A percentile compares a stretch with the other conserved stretches of the same genome.
Conservation (phyloP, 2,113 vertebrate genomes). For the Acinonyx jubatus region DNA sequence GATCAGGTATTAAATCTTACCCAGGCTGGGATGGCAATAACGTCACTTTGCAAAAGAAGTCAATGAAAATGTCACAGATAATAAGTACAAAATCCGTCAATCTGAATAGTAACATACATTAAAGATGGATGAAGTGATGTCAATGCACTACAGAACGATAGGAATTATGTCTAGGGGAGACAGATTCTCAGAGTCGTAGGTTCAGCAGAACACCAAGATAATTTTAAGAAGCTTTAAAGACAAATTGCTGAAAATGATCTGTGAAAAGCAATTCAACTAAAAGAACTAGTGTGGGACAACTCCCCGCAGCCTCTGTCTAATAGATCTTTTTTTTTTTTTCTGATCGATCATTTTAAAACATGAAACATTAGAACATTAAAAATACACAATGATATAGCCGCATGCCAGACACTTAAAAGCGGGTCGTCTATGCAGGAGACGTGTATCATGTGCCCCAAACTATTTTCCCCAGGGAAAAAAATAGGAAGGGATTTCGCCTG, state of each 20-base stretch:
- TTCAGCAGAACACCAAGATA: not conserved
- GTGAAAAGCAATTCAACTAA: not conserved
- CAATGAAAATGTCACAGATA: conserved; percentile 52
- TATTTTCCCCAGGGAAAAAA: not conserved
- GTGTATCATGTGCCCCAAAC: not conserved
- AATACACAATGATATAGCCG: not conserved
- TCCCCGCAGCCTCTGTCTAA: not conserved
- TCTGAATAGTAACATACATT: not conserved
- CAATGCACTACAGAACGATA: not conserved
- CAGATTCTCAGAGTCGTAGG: not conserved
- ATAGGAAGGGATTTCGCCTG: not conserved
- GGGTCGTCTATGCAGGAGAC: not conserved
- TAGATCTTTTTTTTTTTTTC: not conserved
- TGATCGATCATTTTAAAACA: not conserved
- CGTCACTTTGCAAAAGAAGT: conserved; percentile 51
- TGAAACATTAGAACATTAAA: not conserved
- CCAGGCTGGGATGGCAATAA: not conserved
- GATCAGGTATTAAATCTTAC: conserved; percentile 11
- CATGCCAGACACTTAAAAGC: not conserved
- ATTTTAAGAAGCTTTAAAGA: conserved; percentile 31
- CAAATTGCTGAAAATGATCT: conserved; percentile 50
- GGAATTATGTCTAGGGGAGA: not conserved
- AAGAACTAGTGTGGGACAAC: not conserved
- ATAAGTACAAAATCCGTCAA: conserved; percentile 35
- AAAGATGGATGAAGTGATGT: conserved; percentile 44